These are phyloP conservation scores for Diplodus puntazzo DNA, from an alignment of 2,797 vertebrate species.

Conservation along the genomic window DNA sequence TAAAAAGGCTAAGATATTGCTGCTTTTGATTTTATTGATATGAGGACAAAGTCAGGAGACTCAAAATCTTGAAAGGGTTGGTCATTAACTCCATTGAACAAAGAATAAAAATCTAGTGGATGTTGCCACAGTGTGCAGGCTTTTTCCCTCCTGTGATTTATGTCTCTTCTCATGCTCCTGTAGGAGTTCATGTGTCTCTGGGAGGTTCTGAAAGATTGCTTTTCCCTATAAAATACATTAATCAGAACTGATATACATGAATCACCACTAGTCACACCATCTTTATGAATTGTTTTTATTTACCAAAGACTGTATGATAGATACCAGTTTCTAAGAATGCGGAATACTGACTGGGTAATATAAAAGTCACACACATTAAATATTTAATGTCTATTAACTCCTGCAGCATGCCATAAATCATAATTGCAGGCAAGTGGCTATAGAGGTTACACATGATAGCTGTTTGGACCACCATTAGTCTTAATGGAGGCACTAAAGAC, in stretches of 20 bases:
- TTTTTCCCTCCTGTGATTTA: neutral
- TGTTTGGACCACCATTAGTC: slow-evolving; percentile 58
- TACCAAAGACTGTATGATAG: slow-evolving; percentile 23
- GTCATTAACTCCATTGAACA: neutral
- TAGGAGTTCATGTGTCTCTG: neutral
- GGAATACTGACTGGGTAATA: slow-evolving; percentile 28
- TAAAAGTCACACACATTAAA: slow-evolving; percentile 57
- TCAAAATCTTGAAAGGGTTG: too few relatives aligned
- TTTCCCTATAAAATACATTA: slow-evolving; percentile 11
- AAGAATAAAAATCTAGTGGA: neutral
- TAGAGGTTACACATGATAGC: slow-evolving; percentile 56
- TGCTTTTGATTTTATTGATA: neutral
- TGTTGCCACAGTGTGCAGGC: neutral
- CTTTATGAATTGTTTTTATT: slow-evolving; percentile 57
- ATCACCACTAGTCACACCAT: slow-evolving; percentile 18
- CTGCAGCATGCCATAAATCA: slow-evolving; percentile 55
- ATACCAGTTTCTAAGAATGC: slow-evolving; percentile 23
- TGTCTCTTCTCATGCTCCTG: neutral
- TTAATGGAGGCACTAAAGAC: slow-evolving; percentile 51
- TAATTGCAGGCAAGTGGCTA: slow-evolving; percentile 55
- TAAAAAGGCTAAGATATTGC: neutral
- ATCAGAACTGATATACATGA: slow-evolving; percentile 15
- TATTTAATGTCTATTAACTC: slow-evolving; percentile 66
- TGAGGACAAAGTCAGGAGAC: neutral
- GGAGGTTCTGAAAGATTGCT: slow-evolving; percentile 6